Base-by-base conservation (phyloP, 2,113 vertebrate genomes). In the Pituophis catenifer region DNA sequence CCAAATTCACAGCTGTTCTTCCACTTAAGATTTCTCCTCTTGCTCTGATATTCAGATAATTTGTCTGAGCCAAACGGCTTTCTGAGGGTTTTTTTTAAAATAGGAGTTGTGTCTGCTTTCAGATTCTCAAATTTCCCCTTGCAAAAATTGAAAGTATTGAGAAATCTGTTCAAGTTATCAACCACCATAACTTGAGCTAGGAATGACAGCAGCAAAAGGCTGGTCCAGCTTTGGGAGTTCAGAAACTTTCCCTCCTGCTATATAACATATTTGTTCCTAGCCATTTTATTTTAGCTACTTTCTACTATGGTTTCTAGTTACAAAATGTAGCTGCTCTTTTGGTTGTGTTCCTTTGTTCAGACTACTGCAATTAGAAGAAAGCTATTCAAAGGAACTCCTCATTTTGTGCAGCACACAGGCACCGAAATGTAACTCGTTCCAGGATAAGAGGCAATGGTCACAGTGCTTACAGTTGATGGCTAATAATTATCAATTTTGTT, bases 1-100 rank as follows among this genome's bases (percentile, higher is more conserved):
- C 93, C 94, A 48, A 92, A 48, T 59, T 59, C 85, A 93, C 95
- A 95, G 94, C 95, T 97, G 94, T 53, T 96, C 93, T 92, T 95
- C 92, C 94, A 0, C 94, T 96, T 95, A 65, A 24, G 91, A 87
- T 92, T 92, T 59, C 53, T 91, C 88, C 86, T 89, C 90, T 96
- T 94, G 91, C 75, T 58, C 57, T 85, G n/a, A 33, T 94, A 38
- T 89, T 96, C 8, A 5, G 58, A 90, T 94, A 38, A 94, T 94
- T 94, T 95, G 85, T 93, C 95, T 54, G 54, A 96, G 89, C 58
- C 92, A 93, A 93, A 54, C 38, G 54, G 91, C 75, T 94, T 62
- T 94, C 93, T 85, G 81, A 70, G 48, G 48, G 1, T 38, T 50
- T 50, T 90, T 81, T 75, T 44, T 2, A 2, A 2, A 89, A 90